Conservation (phyloP, 2,888 invertebrate species). For the Acanthosepion pharaonis region DNA sequence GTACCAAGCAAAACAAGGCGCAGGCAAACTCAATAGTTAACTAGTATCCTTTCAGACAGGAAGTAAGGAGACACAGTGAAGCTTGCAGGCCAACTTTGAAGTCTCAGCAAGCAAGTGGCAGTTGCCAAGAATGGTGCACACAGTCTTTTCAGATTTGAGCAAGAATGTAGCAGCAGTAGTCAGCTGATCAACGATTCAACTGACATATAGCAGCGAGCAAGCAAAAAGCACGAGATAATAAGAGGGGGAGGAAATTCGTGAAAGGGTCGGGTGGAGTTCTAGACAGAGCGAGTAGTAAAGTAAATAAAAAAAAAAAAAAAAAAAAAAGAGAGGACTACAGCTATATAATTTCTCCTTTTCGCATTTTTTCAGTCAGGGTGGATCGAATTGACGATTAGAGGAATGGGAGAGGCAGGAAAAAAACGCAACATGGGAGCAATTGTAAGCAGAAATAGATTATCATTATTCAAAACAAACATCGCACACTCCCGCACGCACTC, state of each 20-base stretch:
- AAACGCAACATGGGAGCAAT: neutral
- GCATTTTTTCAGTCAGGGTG: neutral
- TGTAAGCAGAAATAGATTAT: neutral
- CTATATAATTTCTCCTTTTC: neutral
- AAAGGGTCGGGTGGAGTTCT: neutral
- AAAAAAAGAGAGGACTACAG: neutral
- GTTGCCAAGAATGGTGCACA: neutral
- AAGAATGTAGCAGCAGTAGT: slow-evolving; percentile 37
- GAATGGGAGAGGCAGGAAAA: neutral
- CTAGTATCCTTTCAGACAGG: slow-evolving; percentile 46
- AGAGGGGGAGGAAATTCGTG: neutral
- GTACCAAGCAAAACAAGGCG: slow-evolving; percentile 35
- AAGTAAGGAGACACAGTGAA: slow-evolving; percentile 38
- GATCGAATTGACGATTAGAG: neutral
- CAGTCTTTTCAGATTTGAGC: neutral
- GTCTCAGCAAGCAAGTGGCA: neutral
- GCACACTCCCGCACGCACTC: neutral
- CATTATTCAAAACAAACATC: neutral
- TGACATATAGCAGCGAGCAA: neutral
- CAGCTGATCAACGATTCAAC: slow-evolving; percentile 42
- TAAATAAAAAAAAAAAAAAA: neutral
- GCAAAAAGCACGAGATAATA: neutral
- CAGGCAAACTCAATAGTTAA: neutral
- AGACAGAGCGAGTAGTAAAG: neutral
- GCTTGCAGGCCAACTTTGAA: neutral